phyloP scores from a whole-genome alignment of 2,113 vertebrate species.

The Neogale vison region DNA sequence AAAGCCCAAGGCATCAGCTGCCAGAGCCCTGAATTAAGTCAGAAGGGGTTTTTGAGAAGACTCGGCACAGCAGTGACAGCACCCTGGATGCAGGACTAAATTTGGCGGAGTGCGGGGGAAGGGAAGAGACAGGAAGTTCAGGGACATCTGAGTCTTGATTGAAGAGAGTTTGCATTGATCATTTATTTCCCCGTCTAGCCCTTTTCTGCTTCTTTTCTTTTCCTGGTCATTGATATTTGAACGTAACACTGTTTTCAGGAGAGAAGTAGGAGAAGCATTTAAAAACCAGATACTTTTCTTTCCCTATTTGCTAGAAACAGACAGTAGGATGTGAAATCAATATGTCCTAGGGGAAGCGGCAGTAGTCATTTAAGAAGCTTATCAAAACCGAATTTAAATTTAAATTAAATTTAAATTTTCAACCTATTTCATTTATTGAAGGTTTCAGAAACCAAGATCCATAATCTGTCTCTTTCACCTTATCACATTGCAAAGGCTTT shows the following conservation, averaged over 20 bases:
- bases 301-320: not conserved
- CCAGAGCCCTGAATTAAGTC: not conserved
- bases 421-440: not conserved
- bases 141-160: not conserved
- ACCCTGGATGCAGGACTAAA: fast-evolving
- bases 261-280: not conserved
- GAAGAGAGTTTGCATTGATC: not conserved
- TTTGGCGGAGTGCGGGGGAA: fast-evolving
- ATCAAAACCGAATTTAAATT: constrained; percentile 42
- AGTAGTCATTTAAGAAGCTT: constrained; percentile 8
- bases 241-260: not conserved
- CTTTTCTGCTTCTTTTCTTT: not conserved
- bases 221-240: not conserved
- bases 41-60: not conserved
- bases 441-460: not conserved
- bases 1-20: not conserved
- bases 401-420: constrained; percentile 27
- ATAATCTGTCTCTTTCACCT: not conserved
- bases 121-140: not conserved
- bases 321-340: not conserved
- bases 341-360: not conserved
- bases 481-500: not conserved
- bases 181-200: not conserved
- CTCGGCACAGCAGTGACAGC: fast-evolving
- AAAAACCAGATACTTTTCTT: not conserved